A percentile compares a stretch with the other conserved stretches of the same genome.
phyloP scores from a whole-genome alignment of 2,797 vertebrate species.

The Sebastes hubbsi region DNA sequence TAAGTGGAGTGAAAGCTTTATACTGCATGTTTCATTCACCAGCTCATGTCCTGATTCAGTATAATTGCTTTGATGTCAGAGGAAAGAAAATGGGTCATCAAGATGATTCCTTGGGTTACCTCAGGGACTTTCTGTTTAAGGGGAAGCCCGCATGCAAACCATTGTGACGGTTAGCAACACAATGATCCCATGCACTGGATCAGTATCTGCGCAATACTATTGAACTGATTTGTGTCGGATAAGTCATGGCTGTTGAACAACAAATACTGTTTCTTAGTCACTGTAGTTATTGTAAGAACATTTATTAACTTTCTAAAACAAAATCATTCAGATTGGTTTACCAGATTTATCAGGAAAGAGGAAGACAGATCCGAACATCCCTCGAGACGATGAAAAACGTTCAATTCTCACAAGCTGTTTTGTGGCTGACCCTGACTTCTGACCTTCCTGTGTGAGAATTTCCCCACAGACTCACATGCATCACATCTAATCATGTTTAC shows the following conservation, averaged over 20 bases:
- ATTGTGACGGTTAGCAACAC: neutral
- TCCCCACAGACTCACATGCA: neutral
- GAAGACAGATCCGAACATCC: neutral
- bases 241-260: neutral
- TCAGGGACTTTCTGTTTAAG: neutral
- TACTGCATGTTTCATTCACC: neutral
- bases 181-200: neutral
- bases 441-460: neutral
- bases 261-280: neutral
- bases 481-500: conserved; percentile 1
- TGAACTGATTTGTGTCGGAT: neutral
- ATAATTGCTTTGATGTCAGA: neutral
- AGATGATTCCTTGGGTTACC: neutral
- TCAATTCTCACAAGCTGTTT: neutral
- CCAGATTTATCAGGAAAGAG: neutral
- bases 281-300: neutral
- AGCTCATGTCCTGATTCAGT: neutral
- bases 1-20: neutral
- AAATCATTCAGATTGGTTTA: neutral
- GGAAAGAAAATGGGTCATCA: neutral
- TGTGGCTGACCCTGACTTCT: neutral
- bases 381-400: neutral
- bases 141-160: neutral
- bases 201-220: neutral
- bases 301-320: neutral